phyloP scores from a whole-genome alignment of 2,888 invertebrate genomes.

The Synergus itoensis region DNA sequence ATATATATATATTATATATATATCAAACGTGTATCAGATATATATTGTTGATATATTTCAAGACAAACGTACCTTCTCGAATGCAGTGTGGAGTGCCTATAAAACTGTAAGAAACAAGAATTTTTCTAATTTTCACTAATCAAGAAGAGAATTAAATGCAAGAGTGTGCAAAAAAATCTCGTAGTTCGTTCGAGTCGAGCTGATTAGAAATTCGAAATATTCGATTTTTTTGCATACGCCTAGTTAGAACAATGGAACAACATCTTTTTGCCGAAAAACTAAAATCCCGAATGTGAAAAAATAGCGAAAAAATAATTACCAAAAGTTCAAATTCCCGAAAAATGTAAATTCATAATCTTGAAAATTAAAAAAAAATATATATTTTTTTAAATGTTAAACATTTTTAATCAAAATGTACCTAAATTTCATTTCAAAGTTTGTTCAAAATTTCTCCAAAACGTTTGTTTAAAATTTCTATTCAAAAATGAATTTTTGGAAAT shows the following conservation, averaged over 20 bases:
- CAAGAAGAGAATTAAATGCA: neutral
- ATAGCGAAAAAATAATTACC: too few relatives aligned
- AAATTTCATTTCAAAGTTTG: too few relatives aligned
- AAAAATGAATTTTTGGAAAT: too few relatives aligned
- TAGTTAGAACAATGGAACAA: neutral
- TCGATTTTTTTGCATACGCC: neutral
- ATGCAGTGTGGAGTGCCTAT: constrained; percentile 41
- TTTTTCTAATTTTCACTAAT: neutral
- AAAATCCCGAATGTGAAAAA: too few relatives aligned
- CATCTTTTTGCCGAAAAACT: too few relatives aligned
- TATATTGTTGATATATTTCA: constrained; percentile 21
- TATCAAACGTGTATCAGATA: constrained; percentile 13
- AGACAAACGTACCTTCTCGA: constrained; percentile 48
- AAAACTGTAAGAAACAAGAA: neutral
- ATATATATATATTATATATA: constrained; percentile 8
- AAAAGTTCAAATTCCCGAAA: too few relatives aligned
- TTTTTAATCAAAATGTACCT: too few relatives aligned
- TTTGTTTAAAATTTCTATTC: too few relatives aligned
- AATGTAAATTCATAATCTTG: too few relatives aligned
- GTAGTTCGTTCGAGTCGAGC: neutral
- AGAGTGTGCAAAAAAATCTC: neutral
- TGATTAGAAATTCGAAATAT: neutral
- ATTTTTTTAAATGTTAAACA: too few relatives aligned
- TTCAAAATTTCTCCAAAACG: too few relatives aligned
- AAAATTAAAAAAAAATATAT: too few relatives aligned